These are phyloP conservation scores for Xestia c-nigrum DNA, from an alignment of 2,888 invertebrate species.

Conservation along the genomic window DNA sequence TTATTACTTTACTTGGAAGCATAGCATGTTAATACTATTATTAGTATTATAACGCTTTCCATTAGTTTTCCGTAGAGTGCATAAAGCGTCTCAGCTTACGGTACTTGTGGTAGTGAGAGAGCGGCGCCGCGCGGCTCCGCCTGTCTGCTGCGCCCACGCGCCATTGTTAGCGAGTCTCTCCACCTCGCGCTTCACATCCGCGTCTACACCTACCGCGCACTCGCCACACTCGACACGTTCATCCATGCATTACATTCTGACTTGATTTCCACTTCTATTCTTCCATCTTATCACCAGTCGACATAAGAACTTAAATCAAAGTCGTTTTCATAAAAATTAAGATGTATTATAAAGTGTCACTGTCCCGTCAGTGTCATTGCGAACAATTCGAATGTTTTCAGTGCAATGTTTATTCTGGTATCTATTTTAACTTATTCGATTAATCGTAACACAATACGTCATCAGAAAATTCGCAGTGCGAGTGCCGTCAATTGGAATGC, in stretches of 20 bases:
- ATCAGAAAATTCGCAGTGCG: constrained; percentile 8
- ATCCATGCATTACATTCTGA: constrained; percentile 39
- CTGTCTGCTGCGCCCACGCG: constrained; percentile 65
- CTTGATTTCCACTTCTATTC: constrained; percentile 48
- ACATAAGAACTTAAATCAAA: constrained; percentile 51
- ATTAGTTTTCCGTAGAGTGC: constrained; percentile 55
- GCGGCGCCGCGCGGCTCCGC: constrained; percentile 62
- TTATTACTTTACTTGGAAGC: not conserved
- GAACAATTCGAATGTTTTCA: constrained; percentile 56
- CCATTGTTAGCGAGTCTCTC: constrained; percentile 61
- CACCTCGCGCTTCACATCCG: constrained; percentile 60
- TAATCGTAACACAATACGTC: constrained; percentile 9
- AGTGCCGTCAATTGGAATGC: constrained; percentile 33
- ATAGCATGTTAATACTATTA: constrained; percentile 27
- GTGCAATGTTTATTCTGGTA: constrained; percentile 59
- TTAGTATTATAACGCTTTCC: constrained; percentile 34
- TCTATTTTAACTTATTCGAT: constrained; percentile 18
- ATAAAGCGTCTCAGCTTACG: constrained; percentile 76
- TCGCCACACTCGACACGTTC: constrained; percentile 11
- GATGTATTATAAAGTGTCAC: constrained; percentile 61
- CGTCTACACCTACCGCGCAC: constrained; percentile 52
- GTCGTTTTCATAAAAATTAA: constrained; percentile 45
- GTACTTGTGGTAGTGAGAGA: constrained; percentile 81
- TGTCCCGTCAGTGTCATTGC: constrained; percentile 59
- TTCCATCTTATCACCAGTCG: constrained; percentile 13